Conservation (phyloP, 2,888 invertebrate species). For the Cheilosia pagana region DNA sequence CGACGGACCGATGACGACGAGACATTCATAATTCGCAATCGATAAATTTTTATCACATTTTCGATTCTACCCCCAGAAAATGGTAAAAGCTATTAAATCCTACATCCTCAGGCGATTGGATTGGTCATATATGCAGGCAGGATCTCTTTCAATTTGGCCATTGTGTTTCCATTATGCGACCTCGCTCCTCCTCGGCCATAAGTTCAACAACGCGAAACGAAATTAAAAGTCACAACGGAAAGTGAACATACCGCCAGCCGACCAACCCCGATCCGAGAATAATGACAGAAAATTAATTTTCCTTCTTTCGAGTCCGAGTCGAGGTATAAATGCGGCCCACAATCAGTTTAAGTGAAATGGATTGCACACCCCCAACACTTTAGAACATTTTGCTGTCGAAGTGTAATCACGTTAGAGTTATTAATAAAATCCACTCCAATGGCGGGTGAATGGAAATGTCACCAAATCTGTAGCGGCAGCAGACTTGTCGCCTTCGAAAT, state of each 20-base stretch:
- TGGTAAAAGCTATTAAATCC: conserved; percentile 52
- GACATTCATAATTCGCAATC: conserved; percentile 69
- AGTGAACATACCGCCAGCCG: neutral
- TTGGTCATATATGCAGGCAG: conserved; percentile 10
- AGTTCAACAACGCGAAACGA: conserved; percentile 69
- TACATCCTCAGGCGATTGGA: conserved; percentile 47
- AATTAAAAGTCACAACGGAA: conserved; percentile 68
- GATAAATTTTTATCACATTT: conserved; percentile 69
- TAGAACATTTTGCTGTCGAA: neutral
- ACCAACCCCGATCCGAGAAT: conserved; percentile 16
- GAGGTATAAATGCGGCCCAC: conserved; percentile 26
- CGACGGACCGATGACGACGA: conserved; percentile 9
- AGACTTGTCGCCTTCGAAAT: conserved; percentile 71
- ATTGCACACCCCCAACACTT: conserved; percentile 36
- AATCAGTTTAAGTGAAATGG: conserved; percentile 64
- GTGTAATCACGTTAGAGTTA: conserved; percentile 68
- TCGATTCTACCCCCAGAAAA: conserved; percentile 54
- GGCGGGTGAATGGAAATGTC: conserved; percentile 60
- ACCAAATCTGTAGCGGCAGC: conserved; percentile 51
- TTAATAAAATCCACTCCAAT: conserved; percentile 69
- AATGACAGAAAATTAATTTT: conserved; percentile 69
- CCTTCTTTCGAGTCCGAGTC: conserved; percentile 3
- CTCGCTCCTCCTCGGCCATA: conserved; percentile 14
- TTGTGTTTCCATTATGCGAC: conserved; percentile 50
- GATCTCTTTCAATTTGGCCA: conserved; percentile 61